Evolutionary conservation across 1,140 invertebrate species (phyloP).

Genomic region (Bombus superbus): DNA sequence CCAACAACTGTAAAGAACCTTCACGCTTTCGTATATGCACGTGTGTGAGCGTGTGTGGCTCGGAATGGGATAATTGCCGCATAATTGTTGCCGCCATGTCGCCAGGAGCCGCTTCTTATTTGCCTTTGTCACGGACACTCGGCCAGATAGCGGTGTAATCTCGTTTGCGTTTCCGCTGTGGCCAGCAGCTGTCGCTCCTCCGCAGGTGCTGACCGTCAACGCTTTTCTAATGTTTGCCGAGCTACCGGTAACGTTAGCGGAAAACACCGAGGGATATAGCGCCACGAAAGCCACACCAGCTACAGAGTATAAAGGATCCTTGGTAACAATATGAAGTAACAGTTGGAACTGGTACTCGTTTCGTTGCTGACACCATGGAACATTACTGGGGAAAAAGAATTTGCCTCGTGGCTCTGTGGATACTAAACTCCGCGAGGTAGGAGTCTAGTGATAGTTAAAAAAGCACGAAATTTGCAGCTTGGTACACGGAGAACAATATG

Average conservation of each 20-base stretch:
- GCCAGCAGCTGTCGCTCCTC: too few relatives aligned
- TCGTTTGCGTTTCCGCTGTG: slow-evolving; percentile 2
- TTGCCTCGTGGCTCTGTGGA: neutral
- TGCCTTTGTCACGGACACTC: neutral
- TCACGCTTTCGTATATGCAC: neutral
- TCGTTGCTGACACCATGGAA: neutral
- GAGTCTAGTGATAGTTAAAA: neutral
- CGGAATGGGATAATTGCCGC: slow-evolving; percentile 13
- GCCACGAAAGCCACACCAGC: neutral
- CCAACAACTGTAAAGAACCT: neutral
- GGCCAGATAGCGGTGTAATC: slow-evolving; percentile 1
- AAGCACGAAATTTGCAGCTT: neutral
- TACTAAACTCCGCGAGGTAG: neutral
- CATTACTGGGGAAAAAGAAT: neutral
- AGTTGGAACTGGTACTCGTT: neutral
- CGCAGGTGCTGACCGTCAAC: neutral
- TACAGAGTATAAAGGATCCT: neutral
- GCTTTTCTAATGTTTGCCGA: neutral
- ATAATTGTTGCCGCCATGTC: slow-evolving; percentile 6
- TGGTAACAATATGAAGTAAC: neutral
- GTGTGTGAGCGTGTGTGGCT: neutral
- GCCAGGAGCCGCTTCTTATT: slow-evolving; percentile 12
- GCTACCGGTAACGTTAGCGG: neutral
- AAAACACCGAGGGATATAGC: too few relatives aligned
- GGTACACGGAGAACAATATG: neutral